Base-by-base conservation (phyloP, 2,888 invertebrate genomes). In the Coenonympha glycerion region DNA sequence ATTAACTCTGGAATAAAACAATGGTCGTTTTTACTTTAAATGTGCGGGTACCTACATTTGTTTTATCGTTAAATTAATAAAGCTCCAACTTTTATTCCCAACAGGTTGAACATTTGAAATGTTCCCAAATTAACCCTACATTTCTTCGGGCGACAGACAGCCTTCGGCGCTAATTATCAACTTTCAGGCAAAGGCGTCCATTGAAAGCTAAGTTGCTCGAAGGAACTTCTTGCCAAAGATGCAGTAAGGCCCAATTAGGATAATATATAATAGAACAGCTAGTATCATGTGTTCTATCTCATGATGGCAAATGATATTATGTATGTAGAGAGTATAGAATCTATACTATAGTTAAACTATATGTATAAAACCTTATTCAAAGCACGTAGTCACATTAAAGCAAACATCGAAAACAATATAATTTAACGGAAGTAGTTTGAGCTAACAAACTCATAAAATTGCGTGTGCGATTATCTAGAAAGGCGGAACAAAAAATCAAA, bases 131-230 rank as follows among this genome's bases (percentile, higher is more conserved):
- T 36, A 19, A 11, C 19, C 21, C 34, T 31, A 16, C 33, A 9
- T 21, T 13, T 37, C 11, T 37, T 13, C 3, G 11, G 22, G 22
- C 13, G 37, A 22, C 22, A 22, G 37, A 16, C 16, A 16, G 15
- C 21, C 21, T 37, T 22, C 8, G 37, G 22, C 8, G 13, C 8
- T 37, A 37, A 37, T 15, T 37, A 37, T 22, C 5, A 16, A 36
- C n/a, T 19, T 37, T 2, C 13, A 22, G n/a, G 37, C 37, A 37
- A 37, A 37, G 6, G 11, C 15, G 13, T 3, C 22, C 21, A 22
- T 37, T 37, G 37, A 37, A 22, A 37, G 37, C 37, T 37, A 37
- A 37, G 37, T 37, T 37, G 11, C 37, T 11, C 37, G 22, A 15
- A n/a, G 21, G 21, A 37, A 21, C 13, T 21, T 21, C 22, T 37